phyloP scores from a whole-genome alignment of 1,140 invertebrate genomes.

The Drosophila nebulosa region DNA sequence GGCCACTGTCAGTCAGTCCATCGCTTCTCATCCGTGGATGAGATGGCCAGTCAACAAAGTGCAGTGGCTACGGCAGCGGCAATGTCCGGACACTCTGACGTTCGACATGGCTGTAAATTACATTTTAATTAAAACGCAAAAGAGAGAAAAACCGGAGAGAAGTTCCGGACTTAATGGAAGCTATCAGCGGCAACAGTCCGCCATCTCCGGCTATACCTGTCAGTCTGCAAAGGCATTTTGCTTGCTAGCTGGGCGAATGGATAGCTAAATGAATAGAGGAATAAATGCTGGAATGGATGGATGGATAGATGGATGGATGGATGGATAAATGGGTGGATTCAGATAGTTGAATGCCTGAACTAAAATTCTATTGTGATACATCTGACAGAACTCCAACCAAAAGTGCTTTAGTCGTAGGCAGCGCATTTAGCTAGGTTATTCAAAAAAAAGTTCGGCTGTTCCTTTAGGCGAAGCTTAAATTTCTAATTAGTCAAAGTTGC shows the following conservation, averaged over 20 bases:
- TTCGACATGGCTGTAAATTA: conserved; percentile 62
- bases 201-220: conserved; percentile 20
- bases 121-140: conserved; percentile 73
- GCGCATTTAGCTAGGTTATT: neutral
- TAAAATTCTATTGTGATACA: conserved; percentile 63
- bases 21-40: conserved; percentile 2
- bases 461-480: neutral
- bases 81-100: conserved; percentile 3
- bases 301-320: neutral
- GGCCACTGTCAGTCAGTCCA: conserved; percentile 27
- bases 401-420: neutral
- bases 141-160: conserved; percentile 14
- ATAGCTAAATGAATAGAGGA: conserved; percentile 19
- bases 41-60: conserved; percentile 33
- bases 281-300: conserved; percentile 15
- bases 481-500: conserved; percentile 18
- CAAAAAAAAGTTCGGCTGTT: neutral
- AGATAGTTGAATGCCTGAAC: conserved; percentile 17
- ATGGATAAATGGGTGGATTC: neutral
- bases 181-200: conserved; percentile 48
- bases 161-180: conserved; percentile 45
- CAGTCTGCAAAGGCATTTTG: conserved; percentile 15
- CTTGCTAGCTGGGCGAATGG: conserved; percentile 21
- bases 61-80: conserved; percentile 12
- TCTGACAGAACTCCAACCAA: conserved; percentile 19